phyloP scores from a whole-genome alignment of 2,113 vertebrate species.

The Vimba vimba region DNA sequence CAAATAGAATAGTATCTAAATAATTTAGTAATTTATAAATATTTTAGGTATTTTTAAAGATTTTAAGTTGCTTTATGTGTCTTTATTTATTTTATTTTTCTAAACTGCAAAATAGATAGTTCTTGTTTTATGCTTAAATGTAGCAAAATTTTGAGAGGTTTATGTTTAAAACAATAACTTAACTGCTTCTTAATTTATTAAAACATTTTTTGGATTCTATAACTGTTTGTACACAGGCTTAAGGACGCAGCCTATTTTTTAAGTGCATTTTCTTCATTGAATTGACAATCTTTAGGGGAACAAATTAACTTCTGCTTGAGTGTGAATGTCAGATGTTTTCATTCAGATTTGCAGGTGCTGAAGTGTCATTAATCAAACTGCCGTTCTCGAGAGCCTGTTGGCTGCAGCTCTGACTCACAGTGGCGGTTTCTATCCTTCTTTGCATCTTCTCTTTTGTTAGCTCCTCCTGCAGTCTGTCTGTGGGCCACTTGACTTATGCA shows the following conservation, averaged over 20 bases:
- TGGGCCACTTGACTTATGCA: conserved; percentile 39
- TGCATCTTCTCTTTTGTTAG: conserved; percentile 17
- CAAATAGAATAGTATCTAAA: no score
- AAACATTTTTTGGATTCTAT: not conserved
- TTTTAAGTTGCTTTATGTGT: no score
- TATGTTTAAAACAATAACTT: not conserved
- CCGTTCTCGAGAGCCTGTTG: not conserved
- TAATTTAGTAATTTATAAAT: no score
- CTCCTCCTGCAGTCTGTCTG: conserved; percentile 14
- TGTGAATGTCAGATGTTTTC: conserved; percentile 5
- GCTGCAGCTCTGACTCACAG: not conserved
- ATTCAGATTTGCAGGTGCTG: not conserved
- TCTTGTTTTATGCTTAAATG: not conserved
- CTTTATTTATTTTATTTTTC: no score
- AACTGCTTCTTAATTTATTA: not conserved
- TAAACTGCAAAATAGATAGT: no score
- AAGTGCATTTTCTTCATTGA: not conserved
- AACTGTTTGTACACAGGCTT: not conserved
- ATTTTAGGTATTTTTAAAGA: no score
- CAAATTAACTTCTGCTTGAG: not conserved
- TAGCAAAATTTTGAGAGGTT: not conserved
- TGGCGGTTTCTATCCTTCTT: not conserved
- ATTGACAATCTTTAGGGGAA: not conserved
- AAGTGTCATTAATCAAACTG: conserved; percentile 19
- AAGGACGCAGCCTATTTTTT: not conserved